Evolutionary conservation across 2,888 invertebrate genomes (phyloP).

Genomic region (Psylliodes chrysocephalus): DNA sequence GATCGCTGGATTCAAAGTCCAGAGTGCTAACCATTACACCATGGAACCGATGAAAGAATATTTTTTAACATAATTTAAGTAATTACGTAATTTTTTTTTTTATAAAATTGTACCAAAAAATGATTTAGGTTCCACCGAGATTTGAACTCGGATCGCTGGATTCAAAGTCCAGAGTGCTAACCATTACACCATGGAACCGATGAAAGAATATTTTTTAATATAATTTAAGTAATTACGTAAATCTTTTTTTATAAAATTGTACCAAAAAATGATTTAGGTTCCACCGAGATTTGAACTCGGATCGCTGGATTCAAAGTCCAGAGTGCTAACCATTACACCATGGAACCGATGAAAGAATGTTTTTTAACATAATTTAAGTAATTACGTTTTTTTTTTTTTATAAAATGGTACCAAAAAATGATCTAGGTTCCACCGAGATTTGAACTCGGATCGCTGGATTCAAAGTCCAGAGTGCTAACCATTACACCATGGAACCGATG

Average conservation of each 20-base stretch:
- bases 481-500: constrained; percentile 65
- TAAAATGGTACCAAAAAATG: too few species aligned
- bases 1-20: constrained; percentile 85
- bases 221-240: too few species aligned
- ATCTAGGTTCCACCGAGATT: constrained; percentile 81
- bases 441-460: constrained; percentile 85
- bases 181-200: constrained; percentile 68
- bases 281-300: constrained; percentile 85
- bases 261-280: too few species aligned
- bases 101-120: neutral
- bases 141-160: constrained; percentile 84
- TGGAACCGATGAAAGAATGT: too few species aligned
- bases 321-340: constrained; percentile 78
- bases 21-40: constrained; percentile 80
- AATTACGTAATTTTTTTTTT: neutral
- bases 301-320: constrained; percentile 84
- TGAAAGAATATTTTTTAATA: too few species aligned
- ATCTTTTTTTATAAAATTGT: too few species aligned
- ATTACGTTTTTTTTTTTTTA: too few species aligned
- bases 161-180: constrained; percentile 84
- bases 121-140: constrained; percentile 79
- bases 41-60: constrained; percentile 49
- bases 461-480: constrained; percentile 84
- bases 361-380: too few species aligned
- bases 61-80: neutral